These are phyloP conservation scores for Julus scandinavius DNA, from an alignment of 2,888 invertebrate species.

Conservation along the genomic window DNA sequence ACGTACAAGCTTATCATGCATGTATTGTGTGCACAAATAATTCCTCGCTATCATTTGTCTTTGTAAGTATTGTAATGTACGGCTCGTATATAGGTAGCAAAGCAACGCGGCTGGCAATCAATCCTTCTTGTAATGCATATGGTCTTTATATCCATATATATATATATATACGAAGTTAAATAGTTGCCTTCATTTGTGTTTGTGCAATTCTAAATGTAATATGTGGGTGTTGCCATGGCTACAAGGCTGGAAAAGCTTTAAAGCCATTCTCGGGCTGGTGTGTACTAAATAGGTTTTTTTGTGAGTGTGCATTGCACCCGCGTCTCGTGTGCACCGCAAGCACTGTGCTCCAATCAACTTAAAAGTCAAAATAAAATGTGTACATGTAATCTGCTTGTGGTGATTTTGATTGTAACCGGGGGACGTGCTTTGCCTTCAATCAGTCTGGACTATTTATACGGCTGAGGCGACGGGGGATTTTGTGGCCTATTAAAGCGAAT, in stretches of 20 bases:
- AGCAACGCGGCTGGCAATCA: slow-evolving; percentile 10
- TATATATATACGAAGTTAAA: not conserved
- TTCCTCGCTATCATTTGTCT: slow-evolving; percentile 31
- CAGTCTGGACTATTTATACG: slow-evolving; percentile 19
- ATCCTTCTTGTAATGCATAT: slow-evolving; percentile 20
- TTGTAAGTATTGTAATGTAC: not conserved
- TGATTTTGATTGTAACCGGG: slow-evolving; percentile 25
- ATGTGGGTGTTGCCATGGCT: slow-evolving; percentile 31
- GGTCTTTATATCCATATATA: slow-evolving; percentile 9
- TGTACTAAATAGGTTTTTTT: slow-evolving; percentile 14
- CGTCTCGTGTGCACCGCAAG: not conserved
- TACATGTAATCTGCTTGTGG: slow-evolving; percentile 30
- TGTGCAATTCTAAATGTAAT: slow-evolving; percentile 34
- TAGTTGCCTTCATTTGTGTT: slow-evolving; percentile 39
- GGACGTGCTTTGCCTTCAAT: slow-evolving; percentile 35
- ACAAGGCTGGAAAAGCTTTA: slow-evolving; percentile 29
- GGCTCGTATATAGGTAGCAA: not conserved
- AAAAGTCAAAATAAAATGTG: slow-evolving; percentile 28
- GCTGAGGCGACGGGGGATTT: slow-evolving; percentile 31
- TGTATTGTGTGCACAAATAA: not conserved
- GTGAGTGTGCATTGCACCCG: not conserved
- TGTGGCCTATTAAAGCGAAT: slow-evolving; percentile 26
- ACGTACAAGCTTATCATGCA: slow-evolving; percentile 22
- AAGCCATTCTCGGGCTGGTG: slow-evolving; percentile 16
- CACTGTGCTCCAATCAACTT: not conserved